A percentile compares a stretch with the other conserved stretches of the same genome.
Conservation (phyloP, 2,888 invertebrate species). For the Tyria jacobaeae region DNA sequence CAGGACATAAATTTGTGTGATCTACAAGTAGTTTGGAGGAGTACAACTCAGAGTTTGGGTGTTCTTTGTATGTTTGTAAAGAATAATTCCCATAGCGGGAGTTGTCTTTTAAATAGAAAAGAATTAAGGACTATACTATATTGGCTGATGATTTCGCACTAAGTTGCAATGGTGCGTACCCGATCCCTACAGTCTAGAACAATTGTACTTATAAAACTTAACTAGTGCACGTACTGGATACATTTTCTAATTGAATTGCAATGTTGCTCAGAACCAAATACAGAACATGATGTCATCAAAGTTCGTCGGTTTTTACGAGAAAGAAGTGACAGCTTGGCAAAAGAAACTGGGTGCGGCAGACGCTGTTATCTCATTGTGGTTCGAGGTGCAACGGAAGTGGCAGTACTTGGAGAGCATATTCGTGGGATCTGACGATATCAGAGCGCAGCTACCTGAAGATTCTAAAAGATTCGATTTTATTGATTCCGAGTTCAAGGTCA, state of each 20-base stretch:
- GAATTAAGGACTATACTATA: too few species aligned
- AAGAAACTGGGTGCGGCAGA: constrained; percentile 95
- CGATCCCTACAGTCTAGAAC: too few species aligned
- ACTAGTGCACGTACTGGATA: too few species aligned
- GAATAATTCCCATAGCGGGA: too few species aligned
- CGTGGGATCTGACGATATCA: constrained; percentile 97
- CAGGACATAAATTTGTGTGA: too few species aligned
- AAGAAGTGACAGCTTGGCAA: constrained; percentile 96
- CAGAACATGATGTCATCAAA: constrained; percentile 98
- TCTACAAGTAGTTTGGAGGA: too few species aligned
- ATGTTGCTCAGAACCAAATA: constrained; percentile 86
- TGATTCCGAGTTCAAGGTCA: constrained; percentile 93
- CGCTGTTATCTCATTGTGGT: constrained; percentile 92
- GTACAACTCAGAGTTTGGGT: too few species aligned
- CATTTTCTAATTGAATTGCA: background rate
- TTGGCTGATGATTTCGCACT: too few species aligned
- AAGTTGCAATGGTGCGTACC: too few species aligned
- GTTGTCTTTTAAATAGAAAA: too few species aligned
- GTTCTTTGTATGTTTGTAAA: too few species aligned
- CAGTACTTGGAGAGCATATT: constrained; percentile 98
- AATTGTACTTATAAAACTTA: too few species aligned
- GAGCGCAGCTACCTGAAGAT: constrained; percentile 96
- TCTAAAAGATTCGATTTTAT: constrained; percentile 95
- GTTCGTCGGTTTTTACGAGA: constrained; percentile 94
- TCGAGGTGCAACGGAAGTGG: constrained; percentile 98